Conservation (phyloP, 2,113 vertebrate species). For the Rhinoptilus africanus region DNA sequence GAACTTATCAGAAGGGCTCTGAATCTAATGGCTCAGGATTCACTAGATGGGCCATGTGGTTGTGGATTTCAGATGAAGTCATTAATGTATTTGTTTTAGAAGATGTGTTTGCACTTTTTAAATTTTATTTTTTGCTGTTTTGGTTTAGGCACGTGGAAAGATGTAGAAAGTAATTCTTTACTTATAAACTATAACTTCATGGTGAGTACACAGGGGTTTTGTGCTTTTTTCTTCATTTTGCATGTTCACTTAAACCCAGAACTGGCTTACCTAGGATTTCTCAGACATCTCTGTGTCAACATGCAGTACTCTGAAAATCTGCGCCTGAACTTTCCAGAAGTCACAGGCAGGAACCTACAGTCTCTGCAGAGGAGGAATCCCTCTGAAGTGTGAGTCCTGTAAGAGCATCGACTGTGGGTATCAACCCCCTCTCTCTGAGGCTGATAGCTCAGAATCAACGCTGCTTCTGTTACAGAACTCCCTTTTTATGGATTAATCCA, state of each 20-base stretch:
- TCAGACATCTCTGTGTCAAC: not conserved
- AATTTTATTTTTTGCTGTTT: not conserved
- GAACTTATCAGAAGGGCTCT: not conserved
- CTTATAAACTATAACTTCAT: not conserved
- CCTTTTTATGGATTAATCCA: not conserved
- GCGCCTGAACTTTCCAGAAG: not conserved
- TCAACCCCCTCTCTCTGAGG: accelerated
- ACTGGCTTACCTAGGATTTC: not conserved
- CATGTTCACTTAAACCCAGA: not conserved
- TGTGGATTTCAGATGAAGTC: not conserved
- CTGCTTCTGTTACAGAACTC: not conserved
- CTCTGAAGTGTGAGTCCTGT: not conserved
- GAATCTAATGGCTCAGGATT: not conserved
- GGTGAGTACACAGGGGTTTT: not conserved
- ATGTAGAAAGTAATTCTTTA: not conserved
- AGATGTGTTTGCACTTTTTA: not conserved
- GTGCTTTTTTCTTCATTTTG: not conserved
- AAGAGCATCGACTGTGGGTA: not conserved
- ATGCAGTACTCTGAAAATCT: not conserved
- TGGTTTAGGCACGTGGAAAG: not conserved
- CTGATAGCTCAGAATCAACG: accelerated
- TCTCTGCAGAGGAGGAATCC: not conserved
- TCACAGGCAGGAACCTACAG: not conserved
- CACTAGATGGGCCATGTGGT: not conserved
- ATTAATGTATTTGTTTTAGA: not conserved